Percentiles rank a stretch among this genome's conserved stretches.
phyloP scores from a whole-genome alignment of 1,140 invertebrate species.

The Drosophila kikkawai region DNA sequence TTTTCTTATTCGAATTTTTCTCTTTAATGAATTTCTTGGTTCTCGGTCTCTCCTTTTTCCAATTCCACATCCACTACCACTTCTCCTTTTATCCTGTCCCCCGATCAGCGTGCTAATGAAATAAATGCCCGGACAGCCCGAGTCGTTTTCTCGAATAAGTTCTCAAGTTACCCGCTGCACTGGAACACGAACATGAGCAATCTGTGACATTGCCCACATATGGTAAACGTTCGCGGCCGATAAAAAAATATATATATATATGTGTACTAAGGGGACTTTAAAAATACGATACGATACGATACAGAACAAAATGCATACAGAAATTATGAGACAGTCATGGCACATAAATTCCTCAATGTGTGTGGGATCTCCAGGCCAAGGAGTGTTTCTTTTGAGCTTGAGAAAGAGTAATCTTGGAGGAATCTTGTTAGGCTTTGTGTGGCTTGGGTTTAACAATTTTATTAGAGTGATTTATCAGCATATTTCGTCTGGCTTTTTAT shows the following conservation, averaged over 20 bases:
- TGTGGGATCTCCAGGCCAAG: slow-evolving; percentile 59
- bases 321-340: slow-evolving; percentile 66
- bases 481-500: slow-evolving; percentile 1
- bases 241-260: slow-evolving; percentile 36
- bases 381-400: slow-evolving; percentile 34
- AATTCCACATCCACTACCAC: slow-evolving; percentile 7
- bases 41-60: slow-evolving; percentile 24
- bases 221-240: slow-evolving; percentile 46
- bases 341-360: slow-evolving; percentile 79
- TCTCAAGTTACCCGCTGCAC: slow-evolving; percentile 70
- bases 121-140: slow-evolving; percentile 75
- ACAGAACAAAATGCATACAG: slow-evolving; percentile 55
- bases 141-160: slow-evolving; percentile 36
- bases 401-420: slow-evolving; percentile 21
- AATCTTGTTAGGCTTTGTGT: slow-evolving; percentile 21
- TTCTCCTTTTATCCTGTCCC: slow-evolving; percentile 49
- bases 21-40: slow-evolving; percentile 68
- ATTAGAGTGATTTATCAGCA: slow-evolving; percentile 30
- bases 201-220: slow-evolving; percentile 71
- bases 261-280: slow-evolving; percentile 23
- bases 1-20: slow-evolving; percentile 45
- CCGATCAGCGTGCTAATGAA: slow-evolving; percentile 75
- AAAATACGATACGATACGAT: slow-evolving; percentile 40
- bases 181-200: slow-evolving; percentile 64
- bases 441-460: slow-evolving; percentile 26